phyloP scores from a whole-genome alignment of 2,888 invertebrate genomes.

The Margaritifera margaritifera region DNA sequence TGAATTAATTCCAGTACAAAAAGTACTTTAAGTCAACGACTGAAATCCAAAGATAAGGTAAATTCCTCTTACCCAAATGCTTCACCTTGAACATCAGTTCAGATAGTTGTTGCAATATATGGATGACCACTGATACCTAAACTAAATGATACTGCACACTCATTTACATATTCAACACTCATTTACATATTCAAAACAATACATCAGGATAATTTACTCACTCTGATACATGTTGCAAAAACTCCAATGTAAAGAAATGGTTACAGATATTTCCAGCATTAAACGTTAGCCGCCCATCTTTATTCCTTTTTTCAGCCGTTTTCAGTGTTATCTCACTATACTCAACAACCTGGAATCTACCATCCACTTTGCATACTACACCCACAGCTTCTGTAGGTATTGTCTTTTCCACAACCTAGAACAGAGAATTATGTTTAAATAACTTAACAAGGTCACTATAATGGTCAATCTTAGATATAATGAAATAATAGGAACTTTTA shows the following conservation, averaged over 20 bases:
- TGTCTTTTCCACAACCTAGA: conserved; percentile 86
- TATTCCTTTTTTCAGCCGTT: conserved; percentile 85
- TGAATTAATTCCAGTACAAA: too few relatives aligned
- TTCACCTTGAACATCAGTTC: too few relatives aligned
- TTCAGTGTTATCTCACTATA: conserved; percentile 95
- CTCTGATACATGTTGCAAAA: conserved; percentile 83
- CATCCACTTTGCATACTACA: conserved; percentile 94
- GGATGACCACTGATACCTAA: too few relatives aligned
- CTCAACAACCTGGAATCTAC: conserved; percentile 90
- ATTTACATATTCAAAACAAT: conserved; percentile 4
- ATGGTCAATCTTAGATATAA: too few relatives aligned
- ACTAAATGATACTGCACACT: neutral
- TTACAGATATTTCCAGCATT: conserved; percentile 98
- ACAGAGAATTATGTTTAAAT: conserved; percentile 11
- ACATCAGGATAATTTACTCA: conserved; percentile 55
- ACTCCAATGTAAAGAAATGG: conserved; percentile 93
- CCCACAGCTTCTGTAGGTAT: conserved; percentile 95
- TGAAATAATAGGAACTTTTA: too few relatives aligned
- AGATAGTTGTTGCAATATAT: too few relatives aligned
- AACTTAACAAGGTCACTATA: too few relatives aligned
- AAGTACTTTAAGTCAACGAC: too few relatives aligned
- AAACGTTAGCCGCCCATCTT: conserved; percentile 87
- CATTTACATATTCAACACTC: neutral
- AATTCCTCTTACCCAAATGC: too few relatives aligned
- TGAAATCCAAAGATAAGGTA: too few relatives aligned